Conservation (phyloP, 2,797 vertebrate genomes). For the Oreortyx pictus region DNA sequence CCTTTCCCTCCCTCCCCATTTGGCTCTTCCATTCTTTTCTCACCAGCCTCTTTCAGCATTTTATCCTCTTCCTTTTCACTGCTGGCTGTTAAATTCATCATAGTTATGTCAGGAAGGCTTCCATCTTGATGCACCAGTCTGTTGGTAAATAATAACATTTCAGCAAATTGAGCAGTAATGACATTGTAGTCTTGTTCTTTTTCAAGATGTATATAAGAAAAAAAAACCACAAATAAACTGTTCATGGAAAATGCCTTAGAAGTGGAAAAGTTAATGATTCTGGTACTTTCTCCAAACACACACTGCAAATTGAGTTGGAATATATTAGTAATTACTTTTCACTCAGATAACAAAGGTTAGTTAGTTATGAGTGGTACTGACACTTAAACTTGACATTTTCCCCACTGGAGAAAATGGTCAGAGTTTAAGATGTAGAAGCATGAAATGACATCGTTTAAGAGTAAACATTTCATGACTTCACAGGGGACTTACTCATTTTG, state of each 20-base stretch:
- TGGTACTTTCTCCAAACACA: conserved; percentile 73
- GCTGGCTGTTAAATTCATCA: conserved; percentile 87
- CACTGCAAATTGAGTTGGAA: conserved; percentile 62
- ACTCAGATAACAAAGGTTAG: conserved; percentile 72
- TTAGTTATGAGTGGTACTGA: conserved; percentile 76
- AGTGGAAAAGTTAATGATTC: conserved; percentile 55
- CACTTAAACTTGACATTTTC: conserved; percentile 88
- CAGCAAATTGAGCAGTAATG: conserved; percentile 25
- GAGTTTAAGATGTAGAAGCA: conserved; percentile 89
- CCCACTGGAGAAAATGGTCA: conserved; percentile 83
- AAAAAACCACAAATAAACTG: background rate
- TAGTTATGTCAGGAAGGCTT: conserved; percentile 93
- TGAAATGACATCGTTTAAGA: conserved; percentile 86
- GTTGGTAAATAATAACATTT: conserved; percentile 70
- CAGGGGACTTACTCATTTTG: conserved; percentile 96
- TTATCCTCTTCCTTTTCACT: conserved; percentile 78
- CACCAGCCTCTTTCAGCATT: conserved; percentile 67
- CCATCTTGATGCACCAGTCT: conserved; percentile 94
- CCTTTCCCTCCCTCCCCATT: conserved; percentile 64
- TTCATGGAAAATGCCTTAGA: conserved; percentile 64
- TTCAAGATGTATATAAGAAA: conserved; percentile 44
- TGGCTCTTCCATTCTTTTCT: conserved; percentile 64
- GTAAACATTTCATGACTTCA: conserved; percentile 86
- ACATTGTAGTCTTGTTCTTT: rapidly evolving
- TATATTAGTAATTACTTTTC: conserved; percentile 70